These are phyloP conservation scores for Pseudopipra pipra DNA, from an alignment of 2,113 vertebrate species.

Conservation along the genomic window DNA sequence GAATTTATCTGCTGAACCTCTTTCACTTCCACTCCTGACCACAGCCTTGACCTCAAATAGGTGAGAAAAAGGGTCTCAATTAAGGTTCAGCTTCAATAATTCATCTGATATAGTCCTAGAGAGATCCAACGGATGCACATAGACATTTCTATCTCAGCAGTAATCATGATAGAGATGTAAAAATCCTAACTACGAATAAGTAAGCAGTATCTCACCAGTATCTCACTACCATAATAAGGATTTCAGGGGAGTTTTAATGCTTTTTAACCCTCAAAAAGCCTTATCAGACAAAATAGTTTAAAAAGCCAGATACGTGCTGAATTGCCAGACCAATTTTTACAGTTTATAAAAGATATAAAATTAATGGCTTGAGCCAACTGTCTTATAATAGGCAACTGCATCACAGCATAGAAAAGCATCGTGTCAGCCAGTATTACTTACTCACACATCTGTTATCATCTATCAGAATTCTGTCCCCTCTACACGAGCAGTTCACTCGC, in stretches of 20 bases:
- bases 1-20: background rate
- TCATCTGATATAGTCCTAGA: background rate
- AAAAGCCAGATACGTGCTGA: background rate
- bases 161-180: background rate
- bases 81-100: background rate
- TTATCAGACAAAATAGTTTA: background rate
- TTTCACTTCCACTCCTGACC: background rate
- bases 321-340: background rate
- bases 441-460: conserved; percentile 98
- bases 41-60: background rate
- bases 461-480: conserved; percentile 89
- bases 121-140: background rate
- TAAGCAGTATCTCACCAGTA: background rate
- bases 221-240: background rate
- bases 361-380: background rate
- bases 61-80: background rate
- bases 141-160: background rate
- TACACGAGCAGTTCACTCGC: conserved; percentile 91
- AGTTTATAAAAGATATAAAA: background rate
- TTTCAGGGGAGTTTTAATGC: background rate
- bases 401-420: background rate
- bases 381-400: background rate
- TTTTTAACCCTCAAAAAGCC: background rate
- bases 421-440: conserved; percentile 80
- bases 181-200: background rate